These are phyloP conservation scores for Sinhomidia bicolor DNA, from an alignment of 2,888 invertebrate genomes.

Conservation along the genomic window DNA sequence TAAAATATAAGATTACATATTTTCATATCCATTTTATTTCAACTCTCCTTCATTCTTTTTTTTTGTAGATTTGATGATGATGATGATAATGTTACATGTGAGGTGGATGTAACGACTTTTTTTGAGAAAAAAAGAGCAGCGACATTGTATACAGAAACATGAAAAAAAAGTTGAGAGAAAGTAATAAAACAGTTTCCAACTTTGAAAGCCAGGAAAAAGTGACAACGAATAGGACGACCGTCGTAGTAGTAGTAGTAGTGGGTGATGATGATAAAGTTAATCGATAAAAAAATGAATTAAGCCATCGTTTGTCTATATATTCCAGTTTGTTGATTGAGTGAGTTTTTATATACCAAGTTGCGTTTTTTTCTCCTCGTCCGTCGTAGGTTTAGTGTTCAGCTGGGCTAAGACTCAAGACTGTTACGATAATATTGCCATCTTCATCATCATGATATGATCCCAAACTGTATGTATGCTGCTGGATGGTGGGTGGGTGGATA, in stretches of 20 bases:
- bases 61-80: no score
- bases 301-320: constrained; percentile 77
- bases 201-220: background rate
- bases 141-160: background rate
- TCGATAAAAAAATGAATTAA: constrained; percentile 80
- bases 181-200: constrained; percentile 20
- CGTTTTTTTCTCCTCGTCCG: background rate
- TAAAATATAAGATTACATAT: background rate
- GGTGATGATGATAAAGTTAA: constrained; percentile 53
- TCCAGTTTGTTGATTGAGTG: constrained; percentile 1
- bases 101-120: no score
- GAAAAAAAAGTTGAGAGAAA: background rate
- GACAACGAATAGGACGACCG: background rate
- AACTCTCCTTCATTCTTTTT: background rate
- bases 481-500: background rate
- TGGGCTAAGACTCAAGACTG: background rate
- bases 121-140: background rate
- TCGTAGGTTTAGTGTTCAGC: background rate
- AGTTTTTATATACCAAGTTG: constrained; percentile 23
- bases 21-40: background rate
- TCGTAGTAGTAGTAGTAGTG: background rate
- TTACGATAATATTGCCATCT: background rate
- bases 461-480: background rate
- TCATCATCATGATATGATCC: constrained; percentile 3
- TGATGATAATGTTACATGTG: no score